phyloP scores from a whole-genome alignment of 1,140 invertebrate genomes.

The Chironomus tepperi region DNA sequence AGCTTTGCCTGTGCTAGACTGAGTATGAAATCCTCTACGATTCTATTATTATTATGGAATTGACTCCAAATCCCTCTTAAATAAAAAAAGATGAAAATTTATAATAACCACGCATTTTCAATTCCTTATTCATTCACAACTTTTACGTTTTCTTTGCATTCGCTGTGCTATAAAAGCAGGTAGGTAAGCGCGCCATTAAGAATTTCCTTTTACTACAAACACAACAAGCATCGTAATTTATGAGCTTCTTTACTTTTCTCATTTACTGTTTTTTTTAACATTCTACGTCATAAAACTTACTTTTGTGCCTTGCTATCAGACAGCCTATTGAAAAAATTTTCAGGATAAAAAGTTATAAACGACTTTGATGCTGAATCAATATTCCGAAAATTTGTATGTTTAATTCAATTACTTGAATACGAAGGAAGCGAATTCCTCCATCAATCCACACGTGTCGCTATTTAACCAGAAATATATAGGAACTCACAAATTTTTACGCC shows the following conservation, averaged over 20 bases:
- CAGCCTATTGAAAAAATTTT: too few species aligned
- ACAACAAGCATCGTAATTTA: conserved; percentile 13
- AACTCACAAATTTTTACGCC: too few species aligned
- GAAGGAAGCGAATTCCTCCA: neutral
- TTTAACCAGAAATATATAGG: too few species aligned
- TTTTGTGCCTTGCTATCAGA: too few species aligned
- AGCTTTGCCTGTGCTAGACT: neutral
- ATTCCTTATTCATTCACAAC: neutral
- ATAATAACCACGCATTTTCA: conserved; percentile 8
- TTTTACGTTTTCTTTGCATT: conserved; percentile 1
- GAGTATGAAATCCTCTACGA: neutral
- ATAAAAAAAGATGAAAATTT: neutral
- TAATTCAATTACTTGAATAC: too few species aligned
- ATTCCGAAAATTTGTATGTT: too few species aligned
- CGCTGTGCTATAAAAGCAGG: neutral
- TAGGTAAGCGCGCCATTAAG: conserved; percentile 5
- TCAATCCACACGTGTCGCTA: neutral
- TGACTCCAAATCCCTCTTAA: neutral
- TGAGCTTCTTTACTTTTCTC: conserved; percentile 12
- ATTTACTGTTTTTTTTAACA: neutral
- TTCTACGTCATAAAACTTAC: neutral
- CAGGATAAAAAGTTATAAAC: neutral
- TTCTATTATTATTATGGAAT: conserved; percentile 1
- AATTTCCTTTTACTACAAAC: conserved; percentile 7
- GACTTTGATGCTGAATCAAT: too few species aligned